Base-by-base conservation (phyloP, 2,113 vertebrate species). In the Limanda limanda region DNA sequence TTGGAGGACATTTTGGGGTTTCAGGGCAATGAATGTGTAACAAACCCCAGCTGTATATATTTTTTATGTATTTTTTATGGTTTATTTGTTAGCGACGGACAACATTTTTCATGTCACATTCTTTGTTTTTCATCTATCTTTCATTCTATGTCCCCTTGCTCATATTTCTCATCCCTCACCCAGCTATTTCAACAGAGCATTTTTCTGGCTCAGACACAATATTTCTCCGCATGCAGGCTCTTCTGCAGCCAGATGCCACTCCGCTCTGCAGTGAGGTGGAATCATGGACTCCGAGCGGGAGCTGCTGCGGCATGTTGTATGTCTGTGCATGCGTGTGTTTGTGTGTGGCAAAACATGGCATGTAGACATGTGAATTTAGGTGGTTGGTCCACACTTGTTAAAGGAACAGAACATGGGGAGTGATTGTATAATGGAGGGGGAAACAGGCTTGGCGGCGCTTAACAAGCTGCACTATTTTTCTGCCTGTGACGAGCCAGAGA, bases 251-350 rank as follows among this genome's bases (percentile, higher is more conserved):
- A 59, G 35, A 66, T 76, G 75, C 66, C 35, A 42, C 48, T 82
- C 63, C 23, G 25, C 62, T 86, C 65, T 57, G 65, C 76, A 84
- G 21, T 4, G 62, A 79, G 60, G 69, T 75, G 79, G 74, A 82
- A 72, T 42, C 57, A 74, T 82, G 71, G 9, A 31, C 27, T 31
- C 27, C 27, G 27, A 35, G 48, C 63, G 62, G 64, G 12, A 64
- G 75, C 60, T 35, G 57, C 64, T 74, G 64, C 68, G 48, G 71
- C 58, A 62, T 61, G 68, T 18, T 68, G 60, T 40, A 12, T 21
- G 11, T 40, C 62, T 24, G 56, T 58, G 74, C 13, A 14, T 4
- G 35, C 42, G 66, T 40, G 60, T 20, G 71, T 52, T 55, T 35
- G 61, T 13, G 75, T 52, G 60, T 35, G 61, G 7, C 9, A 37